Evolutionary conservation across 2,113 vertebrate species (phyloP).

Genomic region (Cyanoderma ruficeps): DNA sequence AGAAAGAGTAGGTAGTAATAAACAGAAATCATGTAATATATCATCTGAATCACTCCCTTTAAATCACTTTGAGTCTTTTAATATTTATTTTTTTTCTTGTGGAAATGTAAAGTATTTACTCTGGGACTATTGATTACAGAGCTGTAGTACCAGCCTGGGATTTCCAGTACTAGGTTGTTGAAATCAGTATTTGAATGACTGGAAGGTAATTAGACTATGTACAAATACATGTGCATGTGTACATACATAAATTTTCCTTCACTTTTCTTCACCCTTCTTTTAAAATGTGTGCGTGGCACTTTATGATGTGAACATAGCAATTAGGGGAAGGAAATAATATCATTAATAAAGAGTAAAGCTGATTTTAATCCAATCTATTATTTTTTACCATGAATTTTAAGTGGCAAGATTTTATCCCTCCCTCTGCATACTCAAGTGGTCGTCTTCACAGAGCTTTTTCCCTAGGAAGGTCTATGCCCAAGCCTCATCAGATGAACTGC

Average conservation of each 20-base stretch:
- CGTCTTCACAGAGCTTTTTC: background rate
- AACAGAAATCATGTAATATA: background rate
- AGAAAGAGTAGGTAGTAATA: constrained; percentile 1
- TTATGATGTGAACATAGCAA: background rate
- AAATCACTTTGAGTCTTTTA: constrained; percentile 11
- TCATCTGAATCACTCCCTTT: background rate
- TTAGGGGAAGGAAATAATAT: background rate
- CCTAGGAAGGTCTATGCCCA: background rate
- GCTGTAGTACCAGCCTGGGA: background rate
- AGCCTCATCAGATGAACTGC: background rate
- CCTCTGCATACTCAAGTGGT: background rate
- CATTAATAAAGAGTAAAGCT: background rate
- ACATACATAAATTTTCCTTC: background rate
- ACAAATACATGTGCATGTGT: background rate
- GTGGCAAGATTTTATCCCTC: background rate
- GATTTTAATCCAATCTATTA: background rate
- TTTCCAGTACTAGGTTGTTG: background rate
- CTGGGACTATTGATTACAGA: constrained; percentile 23
- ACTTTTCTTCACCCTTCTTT: background rate
- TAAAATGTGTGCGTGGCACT: background rate
- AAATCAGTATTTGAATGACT: background rate
- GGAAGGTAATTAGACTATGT: background rate
- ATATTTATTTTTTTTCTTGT: background rate
- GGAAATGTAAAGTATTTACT: background rate
- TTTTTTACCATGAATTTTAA: background rate